Evolutionary conservation across 2,797 vertebrate genomes (phyloP).

Genomic region (Neosilurus hyrtlii): DNA sequence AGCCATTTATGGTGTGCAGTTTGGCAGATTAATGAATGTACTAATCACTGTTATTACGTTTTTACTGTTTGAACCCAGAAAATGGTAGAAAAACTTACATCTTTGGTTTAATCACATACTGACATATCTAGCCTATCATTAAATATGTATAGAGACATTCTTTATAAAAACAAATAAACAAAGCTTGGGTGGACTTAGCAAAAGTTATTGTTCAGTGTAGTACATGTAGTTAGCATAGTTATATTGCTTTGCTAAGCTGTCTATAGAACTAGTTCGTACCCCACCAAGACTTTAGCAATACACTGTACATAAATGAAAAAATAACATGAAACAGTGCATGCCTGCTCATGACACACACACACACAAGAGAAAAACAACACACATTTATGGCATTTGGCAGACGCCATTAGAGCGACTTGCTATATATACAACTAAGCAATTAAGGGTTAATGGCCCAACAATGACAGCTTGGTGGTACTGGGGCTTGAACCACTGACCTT

Average conservation of each 20-base stretch:
- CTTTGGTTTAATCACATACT: neutral
- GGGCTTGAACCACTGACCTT: too few species aligned
- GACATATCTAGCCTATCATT: neutral
- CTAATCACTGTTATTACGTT: too few species aligned
- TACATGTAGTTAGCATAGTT: neutral
- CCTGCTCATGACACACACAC: neutral
- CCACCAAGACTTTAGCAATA: neutral
- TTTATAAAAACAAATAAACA: neutral
- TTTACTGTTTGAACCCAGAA: neutral
- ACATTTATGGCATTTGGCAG: too few species aligned
- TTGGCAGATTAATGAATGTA: too few species aligned
- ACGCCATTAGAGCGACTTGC: too few species aligned
- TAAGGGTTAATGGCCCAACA: too few species aligned
- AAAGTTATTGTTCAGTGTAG: neutral
- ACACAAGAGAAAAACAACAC: neutral
- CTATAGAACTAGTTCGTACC: neutral
- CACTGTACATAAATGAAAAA: too few species aligned
- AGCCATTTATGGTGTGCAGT: too few species aligned
- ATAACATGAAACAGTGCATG: neutral
- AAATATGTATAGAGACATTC: neutral
- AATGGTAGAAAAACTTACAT: neutral
- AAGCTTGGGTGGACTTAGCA: neutral
- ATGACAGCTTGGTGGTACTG: too few species aligned
- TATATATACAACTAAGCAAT: too few species aligned
- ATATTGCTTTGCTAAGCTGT: neutral